Evolutionary conservation across 2,888 invertebrate species (phyloP).

Genomic region (Phengaris alcon): DNA sequence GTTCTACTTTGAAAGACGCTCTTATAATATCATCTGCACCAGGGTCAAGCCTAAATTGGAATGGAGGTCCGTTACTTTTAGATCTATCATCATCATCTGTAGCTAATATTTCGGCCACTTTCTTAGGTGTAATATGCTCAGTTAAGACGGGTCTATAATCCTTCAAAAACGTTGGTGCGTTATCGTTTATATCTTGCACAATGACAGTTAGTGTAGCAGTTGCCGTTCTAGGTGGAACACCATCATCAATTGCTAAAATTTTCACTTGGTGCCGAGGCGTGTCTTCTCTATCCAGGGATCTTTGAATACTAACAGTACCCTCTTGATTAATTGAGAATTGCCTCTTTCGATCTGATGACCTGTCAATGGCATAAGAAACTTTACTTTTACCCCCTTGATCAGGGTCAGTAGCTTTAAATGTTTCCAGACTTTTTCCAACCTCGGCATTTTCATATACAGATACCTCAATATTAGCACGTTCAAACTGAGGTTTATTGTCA

Average conservation of each 20-base stretch:
- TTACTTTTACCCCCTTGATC: slow-evolving; percentile 97
- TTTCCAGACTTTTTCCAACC: slow-evolving; percentile 93
- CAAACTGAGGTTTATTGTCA: slow-evolving; percentile 97
- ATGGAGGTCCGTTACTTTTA: slow-evolving; percentile 97
- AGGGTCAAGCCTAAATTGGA: slow-evolving; percentile 95
- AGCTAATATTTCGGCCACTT: slow-evolving; percentile 94
- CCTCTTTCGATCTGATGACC: slow-evolving; percentile 93
- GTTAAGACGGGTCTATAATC: slow-evolving; percentile 95
- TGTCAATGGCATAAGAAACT: slow-evolving; percentile 94
- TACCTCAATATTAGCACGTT: slow-evolving; percentile 94
- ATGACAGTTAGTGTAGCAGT: slow-evolving; percentile 96
- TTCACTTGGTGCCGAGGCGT: slow-evolving; percentile 97
- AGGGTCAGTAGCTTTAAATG: slow-evolving; percentile 96
- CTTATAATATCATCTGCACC: slow-evolving; percentile 95
- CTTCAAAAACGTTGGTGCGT: slow-evolving; percentile 94
- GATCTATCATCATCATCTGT: slow-evolving; percentile 96
- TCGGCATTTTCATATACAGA: slow-evolving; percentile 95
- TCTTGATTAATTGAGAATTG: slow-evolving; percentile 97
- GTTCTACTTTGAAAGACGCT: slow-evolving; percentile 97
- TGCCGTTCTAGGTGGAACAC: slow-evolving; percentile 94
- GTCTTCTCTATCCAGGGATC: slow-evolving; percentile 95
- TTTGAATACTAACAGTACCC: slow-evolving; percentile 96
- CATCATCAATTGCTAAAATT: slow-evolving; percentile 96
- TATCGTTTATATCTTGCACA: slow-evolving; percentile 96
- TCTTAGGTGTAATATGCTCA: slow-evolving; percentile 94